Evolutionary conservation across 2,113 vertebrate genomes (phyloP).

Genomic region (Okapia johnstoni): DNA sequence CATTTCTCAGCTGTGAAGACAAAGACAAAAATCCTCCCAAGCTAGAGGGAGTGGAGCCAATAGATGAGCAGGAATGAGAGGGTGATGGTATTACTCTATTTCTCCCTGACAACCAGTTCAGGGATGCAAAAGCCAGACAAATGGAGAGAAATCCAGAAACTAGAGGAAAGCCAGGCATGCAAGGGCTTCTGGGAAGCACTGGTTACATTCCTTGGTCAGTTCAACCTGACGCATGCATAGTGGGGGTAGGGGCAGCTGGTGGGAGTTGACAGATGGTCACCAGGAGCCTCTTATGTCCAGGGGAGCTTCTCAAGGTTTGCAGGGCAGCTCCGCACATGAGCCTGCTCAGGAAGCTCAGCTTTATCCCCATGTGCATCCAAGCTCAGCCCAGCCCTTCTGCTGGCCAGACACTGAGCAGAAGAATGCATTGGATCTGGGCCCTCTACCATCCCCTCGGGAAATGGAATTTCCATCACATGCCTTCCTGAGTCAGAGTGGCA

Average conservation of each 20-base stretch:
- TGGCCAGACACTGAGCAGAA: background rate
- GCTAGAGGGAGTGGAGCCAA: background rate
- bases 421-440: background rate
- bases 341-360: background rate
- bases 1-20: conserved; percentile 11
- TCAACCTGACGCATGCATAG: background rate
- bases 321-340: background rate
- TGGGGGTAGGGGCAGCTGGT: no score
- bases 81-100: rapidly evolving
- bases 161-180: background rate
- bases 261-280: background rate
- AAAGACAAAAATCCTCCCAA: background rate
- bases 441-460: background rate
- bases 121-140: background rate
- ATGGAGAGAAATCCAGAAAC: background rate
- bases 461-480: background rate
- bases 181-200: background rate
- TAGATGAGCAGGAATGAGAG: background rate
- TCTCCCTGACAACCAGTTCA: background rate
- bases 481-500: background rate
- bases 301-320: background rate
- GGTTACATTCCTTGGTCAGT: background rate
- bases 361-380: background rate
- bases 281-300: background rate
- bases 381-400: background rate